These are phyloP conservation scores for Clarias pachynema DNA, from an alignment of 2,797 vertebrate genomes.

Conservation along the genomic window DNA sequence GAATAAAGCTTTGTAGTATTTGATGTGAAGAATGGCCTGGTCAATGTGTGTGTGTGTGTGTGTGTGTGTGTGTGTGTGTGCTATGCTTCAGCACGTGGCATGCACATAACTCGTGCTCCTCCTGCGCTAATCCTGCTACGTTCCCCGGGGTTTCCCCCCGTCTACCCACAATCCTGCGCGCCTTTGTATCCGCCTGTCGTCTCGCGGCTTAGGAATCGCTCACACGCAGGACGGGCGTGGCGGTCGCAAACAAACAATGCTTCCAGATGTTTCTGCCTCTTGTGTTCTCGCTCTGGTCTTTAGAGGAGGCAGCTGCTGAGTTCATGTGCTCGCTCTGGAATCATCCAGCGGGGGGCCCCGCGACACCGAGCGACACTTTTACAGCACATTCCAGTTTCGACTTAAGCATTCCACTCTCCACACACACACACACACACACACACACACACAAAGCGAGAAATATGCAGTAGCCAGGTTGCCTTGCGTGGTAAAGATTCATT, in stretches of 20 bases:
- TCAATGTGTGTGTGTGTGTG: not conserved
- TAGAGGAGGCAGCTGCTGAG: not conserved
- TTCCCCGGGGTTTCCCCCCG: slow-evolving; percentile 15
- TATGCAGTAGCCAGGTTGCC: slow-evolving; percentile 28
- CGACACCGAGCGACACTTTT: slow-evolving; percentile 31
- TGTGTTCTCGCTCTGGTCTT: not conserved
- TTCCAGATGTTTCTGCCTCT: slow-evolving; percentile 48
- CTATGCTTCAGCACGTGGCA: not conserved
- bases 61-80: slow-evolving; percentile 11
- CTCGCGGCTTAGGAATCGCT: slow-evolving; percentile 26
- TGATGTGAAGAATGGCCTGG: slow-evolving; percentile 4
- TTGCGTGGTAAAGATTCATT: slow-evolving; percentile 23
- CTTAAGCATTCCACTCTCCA: slow-evolving; percentile 40
- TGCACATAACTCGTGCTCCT: not conserved
- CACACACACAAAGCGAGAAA: slow-evolving; percentile 6
- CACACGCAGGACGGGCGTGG: slow-evolving; percentile 10
- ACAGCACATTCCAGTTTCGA: slow-evolving; percentile 41
- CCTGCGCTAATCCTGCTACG: not conserved
- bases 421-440: slow-evolving; percentile 8
- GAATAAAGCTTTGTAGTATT: not conserved
- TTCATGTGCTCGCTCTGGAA: not conserved
- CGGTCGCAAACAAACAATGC: slow-evolving; percentile 38
- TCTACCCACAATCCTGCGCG: slow-evolving; percentile 23
- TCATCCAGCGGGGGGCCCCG: not conserved
- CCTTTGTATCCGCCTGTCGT: slow-evolving; percentile 24